Conservation (phyloP, 2,888 invertebrate species). For the Platycheirus rosarum region DNA sequence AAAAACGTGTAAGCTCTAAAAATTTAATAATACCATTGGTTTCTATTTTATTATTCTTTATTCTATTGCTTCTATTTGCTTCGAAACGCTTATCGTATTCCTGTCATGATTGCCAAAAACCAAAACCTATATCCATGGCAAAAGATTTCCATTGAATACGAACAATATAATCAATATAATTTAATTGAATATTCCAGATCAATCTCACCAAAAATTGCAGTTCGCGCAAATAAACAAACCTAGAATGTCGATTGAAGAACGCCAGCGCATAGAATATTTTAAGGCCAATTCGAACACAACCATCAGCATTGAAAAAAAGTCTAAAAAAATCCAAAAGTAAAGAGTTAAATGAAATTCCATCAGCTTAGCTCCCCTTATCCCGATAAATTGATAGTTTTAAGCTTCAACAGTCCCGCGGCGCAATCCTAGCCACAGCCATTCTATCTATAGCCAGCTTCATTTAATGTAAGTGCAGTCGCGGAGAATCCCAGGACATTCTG, state of each 20-base stretch:
- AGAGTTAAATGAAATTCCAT: conserved; percentile 56
- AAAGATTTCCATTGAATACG: conserved; percentile 19
- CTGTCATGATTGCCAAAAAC: no score
- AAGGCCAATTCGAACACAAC: conserved; percentile 22
- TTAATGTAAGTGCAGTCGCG: conserved; percentile 21
- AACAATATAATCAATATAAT: conserved; percentile 23
- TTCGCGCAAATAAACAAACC: conserved; percentile 12
- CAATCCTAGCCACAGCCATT: no score
- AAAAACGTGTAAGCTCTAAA: no score
- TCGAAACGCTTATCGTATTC: no score
- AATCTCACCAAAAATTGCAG: conserved; percentile 7
- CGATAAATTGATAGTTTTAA: conserved; percentile 44
- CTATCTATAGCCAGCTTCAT: conserved; percentile 14
- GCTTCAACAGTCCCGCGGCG: conserved; percentile 40
- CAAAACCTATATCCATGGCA: background rate
- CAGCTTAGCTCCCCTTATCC: conserved; percentile 55
- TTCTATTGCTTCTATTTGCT: no score
- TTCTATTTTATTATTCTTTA: no score
- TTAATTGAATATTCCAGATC: conserved; percentile 34
- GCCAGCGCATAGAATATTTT: conserved; percentile 29
- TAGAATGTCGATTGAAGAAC: conserved; percentile 32
- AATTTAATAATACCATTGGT: no score
- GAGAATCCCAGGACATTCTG: conserved; percentile 27
- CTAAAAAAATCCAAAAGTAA: conserved; percentile 46
- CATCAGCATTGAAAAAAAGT: background rate